Conservation (phyloP, 2,113 vertebrate genomes). For the Trichechus manatus region DNA sequence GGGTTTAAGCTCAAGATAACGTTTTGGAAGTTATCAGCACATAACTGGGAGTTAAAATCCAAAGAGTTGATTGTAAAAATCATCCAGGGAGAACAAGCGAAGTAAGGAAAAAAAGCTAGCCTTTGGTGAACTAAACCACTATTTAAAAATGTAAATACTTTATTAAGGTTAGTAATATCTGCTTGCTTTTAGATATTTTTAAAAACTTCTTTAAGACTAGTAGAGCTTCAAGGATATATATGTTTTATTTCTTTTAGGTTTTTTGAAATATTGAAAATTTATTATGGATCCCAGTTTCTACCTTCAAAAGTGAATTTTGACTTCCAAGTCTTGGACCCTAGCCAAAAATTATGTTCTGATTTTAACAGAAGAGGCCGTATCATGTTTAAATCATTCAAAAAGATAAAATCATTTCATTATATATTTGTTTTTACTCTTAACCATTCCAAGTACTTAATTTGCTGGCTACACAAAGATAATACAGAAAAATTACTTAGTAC, state of each 20-base stretch:
- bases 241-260: background rate
- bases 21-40: background rate
- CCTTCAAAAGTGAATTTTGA: conserved; percentile 28
- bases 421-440: background rate
- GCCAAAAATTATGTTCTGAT: conserved; percentile 18
- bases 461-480: background rate
- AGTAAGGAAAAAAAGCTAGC: background rate
- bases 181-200: conserved; percentile 31
- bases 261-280: conserved; percentile 55
- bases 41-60: background rate
- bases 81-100: background rate
- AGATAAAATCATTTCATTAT: conserved; percentile 3
- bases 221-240: conserved; percentile 9
- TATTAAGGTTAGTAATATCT: background rate
- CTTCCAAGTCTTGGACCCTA: background rate
- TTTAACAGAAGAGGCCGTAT: conserved; percentile 14
- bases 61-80: background rate
- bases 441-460: conserved; percentile 2
- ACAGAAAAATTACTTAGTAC: background rate
- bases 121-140: background rate
- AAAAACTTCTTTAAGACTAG: background rate
- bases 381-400: conserved; percentile 53
- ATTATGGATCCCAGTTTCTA: background rate
- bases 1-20: background rate
- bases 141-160: conserved; percentile 17